Percentiles rank a stretch among this genome's conserved stretches.
These are phyloP conservation scores for Lophura nycthemera DNA, from an alignment of 2,113 vertebrate species.

Conservation along the genomic window DNA sequence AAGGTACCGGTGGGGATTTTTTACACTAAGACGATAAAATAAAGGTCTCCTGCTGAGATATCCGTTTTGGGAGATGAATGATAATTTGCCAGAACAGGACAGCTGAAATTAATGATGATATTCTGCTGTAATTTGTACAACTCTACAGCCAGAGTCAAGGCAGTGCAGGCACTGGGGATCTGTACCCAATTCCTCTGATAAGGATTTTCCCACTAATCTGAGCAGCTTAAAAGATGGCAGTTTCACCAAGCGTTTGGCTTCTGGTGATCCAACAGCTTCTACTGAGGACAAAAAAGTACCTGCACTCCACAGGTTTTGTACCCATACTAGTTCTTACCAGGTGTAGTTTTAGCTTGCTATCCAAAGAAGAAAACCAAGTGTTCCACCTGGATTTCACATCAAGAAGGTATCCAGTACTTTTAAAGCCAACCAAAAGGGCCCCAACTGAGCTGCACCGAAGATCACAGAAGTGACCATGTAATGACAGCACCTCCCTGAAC, in stretches of 20 bases:
- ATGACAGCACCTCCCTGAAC: background rate
- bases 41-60: slow-evolving; percentile 33
- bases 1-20: background rate
- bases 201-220: slow-evolving; percentile 22
- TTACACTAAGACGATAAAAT: slow-evolving; percentile 3
- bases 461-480: background rate
- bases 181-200: slow-evolving; percentile 17
- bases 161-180: background rate
- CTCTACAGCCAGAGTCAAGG: slow-evolving; percentile 6
- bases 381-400: background rate
- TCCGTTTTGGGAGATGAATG: background rate
- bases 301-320: background rate
- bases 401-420: background rate
- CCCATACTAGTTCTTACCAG: background rate
- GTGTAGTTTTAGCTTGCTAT: background rate
- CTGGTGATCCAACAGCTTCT: background rate
- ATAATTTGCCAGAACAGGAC: slow-evolving; percentile 2
- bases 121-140: slow-evolving; percentile 19
- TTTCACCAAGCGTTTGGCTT: background rate
- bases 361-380: background rate
- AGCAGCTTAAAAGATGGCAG: background rate
- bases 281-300: background rate
- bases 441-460: background rate
- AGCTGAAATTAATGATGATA: slow-evolving; percentile 34
- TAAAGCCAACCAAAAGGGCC: background rate